Conservation (phyloP, 2,888 invertebrate species). For the Cosmopolites sordidus region DNA sequence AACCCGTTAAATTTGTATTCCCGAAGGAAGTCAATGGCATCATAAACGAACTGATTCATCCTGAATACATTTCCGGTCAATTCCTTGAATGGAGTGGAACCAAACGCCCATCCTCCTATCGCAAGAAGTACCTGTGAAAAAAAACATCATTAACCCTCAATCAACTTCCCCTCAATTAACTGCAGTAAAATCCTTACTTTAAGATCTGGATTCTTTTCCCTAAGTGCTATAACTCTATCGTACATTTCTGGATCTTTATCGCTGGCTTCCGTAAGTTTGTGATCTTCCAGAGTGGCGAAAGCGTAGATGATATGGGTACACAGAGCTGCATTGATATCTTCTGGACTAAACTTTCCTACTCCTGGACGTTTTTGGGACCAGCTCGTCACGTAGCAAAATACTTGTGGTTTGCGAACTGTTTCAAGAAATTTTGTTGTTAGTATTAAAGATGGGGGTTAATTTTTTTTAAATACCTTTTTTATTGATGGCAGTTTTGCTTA, state of each 20-base stretch:
- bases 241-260: conserved; percentile 85
- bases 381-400: conserved; percentile 93
- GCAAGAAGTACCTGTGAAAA: conserved; percentile 66
- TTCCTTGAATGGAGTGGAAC: conserved; percentile 91
- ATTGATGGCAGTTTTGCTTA: conserved; percentile 40
- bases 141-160: conserved; percentile 5
- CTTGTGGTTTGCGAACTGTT: conserved; percentile 75
- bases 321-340: conserved; percentile 80
- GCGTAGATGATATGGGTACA: conserved; percentile 96
- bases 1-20: conserved; percentile 89
- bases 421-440: neutral
- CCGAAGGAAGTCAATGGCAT: conserved; percentile 87
- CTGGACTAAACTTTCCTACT: conserved; percentile 82
- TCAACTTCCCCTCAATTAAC: neutral
- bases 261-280: conserved; percentile 73
- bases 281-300: conserved; percentile 86
- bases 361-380: conserved; percentile 93
- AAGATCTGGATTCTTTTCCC: conserved; percentile 83
- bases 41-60: conserved; percentile 94
- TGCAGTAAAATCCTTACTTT: conserved; percentile 55
- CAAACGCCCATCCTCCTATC: conserved; percentile 95
- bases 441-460: neutral
- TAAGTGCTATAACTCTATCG: conserved; percentile 75
- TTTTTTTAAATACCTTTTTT: conserved; percentile 55
- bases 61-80: conserved; percentile 86